Conservation (phyloP, 2,113 vertebrate species). For the Pachyramphus minor region DNA sequence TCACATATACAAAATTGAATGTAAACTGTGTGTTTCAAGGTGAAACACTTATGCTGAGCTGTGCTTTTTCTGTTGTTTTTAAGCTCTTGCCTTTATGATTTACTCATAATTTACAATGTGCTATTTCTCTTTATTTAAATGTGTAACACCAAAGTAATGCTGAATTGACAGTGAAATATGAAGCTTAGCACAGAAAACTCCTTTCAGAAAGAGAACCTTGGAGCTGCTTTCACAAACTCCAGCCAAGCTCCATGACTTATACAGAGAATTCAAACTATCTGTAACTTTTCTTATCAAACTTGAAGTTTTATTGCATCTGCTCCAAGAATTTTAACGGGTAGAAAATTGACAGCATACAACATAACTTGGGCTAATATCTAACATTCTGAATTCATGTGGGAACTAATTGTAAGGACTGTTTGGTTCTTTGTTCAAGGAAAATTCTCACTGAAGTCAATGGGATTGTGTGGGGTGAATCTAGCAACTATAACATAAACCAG, state of each 20-base stretch:
- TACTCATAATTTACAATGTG: background rate
- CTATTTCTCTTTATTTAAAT: background rate
- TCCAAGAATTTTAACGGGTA: background rate
- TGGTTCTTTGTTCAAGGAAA: background rate
- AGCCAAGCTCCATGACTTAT: background rate
- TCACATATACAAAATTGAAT: fast-evolving
- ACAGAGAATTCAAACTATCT: background rate
- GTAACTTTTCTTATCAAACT: background rate
- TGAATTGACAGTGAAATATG: background rate
- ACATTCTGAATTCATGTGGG: background rate
- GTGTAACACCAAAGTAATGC: background rate
- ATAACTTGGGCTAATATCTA: background rate
- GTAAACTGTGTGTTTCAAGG: background rate
- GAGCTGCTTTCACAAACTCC: background rate
- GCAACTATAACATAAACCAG: background rate
- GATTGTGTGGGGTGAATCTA: background rate
- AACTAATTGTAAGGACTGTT: background rate
- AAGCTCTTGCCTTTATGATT: background rate
- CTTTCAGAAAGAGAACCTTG: background rate
- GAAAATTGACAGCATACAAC: background rate
- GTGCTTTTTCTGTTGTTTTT: background rate
- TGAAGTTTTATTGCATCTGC: background rate
- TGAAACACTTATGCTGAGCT: background rate
- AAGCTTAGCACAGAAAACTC: background rate
- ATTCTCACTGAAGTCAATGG: background rate